Evolutionary conservation across 2,113 vertebrate genomes (phyloP), one percentile per base, ranked within the genome.

Genomic region (Jacana jacana): DNA sequence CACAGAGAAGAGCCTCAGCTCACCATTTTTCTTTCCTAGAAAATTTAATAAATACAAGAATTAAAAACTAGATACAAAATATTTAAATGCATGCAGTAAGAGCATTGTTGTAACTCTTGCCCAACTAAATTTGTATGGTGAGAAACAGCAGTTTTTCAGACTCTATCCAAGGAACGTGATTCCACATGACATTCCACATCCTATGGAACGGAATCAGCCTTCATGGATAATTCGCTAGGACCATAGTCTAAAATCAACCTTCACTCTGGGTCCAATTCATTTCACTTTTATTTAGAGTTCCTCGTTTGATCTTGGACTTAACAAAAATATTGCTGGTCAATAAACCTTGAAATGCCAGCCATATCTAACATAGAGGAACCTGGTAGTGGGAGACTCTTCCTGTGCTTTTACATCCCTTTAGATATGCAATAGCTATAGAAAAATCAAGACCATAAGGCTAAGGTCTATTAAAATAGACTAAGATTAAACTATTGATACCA

Each of bases 301-400:
- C 27, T 18, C 7, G 0, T 37, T 61, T 78, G 37, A n/a, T 77
- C 61, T 23, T 23, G 80, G 66, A 83, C 37, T 77, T 83, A 65
- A 28, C 28, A 69, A 86, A 86, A 96, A 96, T 75, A 95, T 52
- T 96, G 42, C 76, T 89, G 65, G 65, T 88, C 78, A 92, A 80
- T 40, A 61, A 64, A 91, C 35, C 65, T 61, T 79, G 76, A 89
- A 96, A 96, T 18, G 51, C 24, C 39, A 33, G 35, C 48, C 78
- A 69, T 39, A 95, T 90, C 66, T 94, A 88, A 82, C 57, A 42
- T 2, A 68, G 65, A 77, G 61, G 75, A 89, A 65, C 55, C 33
- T 17, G 30, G 30, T 11, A 85, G 48, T 44, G 44, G 65, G 73
- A 85, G 35, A 81, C 37, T 64, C 16, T 49, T 97, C 91, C 58